phyloP scores from a whole-genome alignment of 1,140 invertebrate species.

The Gryllus bimaculatus region DNA sequence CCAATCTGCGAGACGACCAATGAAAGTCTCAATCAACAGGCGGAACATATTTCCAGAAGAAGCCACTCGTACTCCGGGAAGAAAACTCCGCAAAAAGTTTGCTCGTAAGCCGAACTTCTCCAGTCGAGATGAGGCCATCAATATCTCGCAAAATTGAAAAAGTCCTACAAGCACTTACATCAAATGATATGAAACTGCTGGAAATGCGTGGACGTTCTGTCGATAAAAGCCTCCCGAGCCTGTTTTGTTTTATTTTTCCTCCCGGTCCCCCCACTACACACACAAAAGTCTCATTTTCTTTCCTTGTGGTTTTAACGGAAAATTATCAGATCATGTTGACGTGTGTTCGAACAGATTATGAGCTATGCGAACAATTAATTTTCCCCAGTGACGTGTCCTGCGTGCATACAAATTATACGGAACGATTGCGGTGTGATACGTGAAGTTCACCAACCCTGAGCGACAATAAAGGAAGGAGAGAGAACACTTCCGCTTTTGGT shows the following conservation, averaged over 20 bases:
- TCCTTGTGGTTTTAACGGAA: no score
- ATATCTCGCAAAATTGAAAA: not conserved
- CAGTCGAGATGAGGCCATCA: not conserved
- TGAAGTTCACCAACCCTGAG: not conserved
- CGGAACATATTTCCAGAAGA: not conserved
- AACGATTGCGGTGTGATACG: not conserved
- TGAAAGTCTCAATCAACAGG: not conserved
- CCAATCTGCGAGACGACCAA: not conserved
- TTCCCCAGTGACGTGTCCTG: not conserved
- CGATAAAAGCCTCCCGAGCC: not conserved
- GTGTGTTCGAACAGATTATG: no score
- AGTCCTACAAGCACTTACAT: not conserved
- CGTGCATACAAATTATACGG: not conserved
- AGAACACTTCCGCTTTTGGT: no score
- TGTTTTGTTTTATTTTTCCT: no score
- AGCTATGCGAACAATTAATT: not conserved
- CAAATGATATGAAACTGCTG: not conserved
- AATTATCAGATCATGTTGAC: no score
- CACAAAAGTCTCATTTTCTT: no score
- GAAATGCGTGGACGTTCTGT: not conserved
- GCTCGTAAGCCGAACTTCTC: not conserved
- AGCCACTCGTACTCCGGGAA: not conserved
- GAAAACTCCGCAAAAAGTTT: not conserved
- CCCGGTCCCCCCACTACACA: no score
- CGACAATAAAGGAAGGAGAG: no score